These are phyloP conservation scores for Trichosurus vulpecula DNA, from an alignment of 2,797 vertebrate genomes.

Conservation along the genomic window DNA sequence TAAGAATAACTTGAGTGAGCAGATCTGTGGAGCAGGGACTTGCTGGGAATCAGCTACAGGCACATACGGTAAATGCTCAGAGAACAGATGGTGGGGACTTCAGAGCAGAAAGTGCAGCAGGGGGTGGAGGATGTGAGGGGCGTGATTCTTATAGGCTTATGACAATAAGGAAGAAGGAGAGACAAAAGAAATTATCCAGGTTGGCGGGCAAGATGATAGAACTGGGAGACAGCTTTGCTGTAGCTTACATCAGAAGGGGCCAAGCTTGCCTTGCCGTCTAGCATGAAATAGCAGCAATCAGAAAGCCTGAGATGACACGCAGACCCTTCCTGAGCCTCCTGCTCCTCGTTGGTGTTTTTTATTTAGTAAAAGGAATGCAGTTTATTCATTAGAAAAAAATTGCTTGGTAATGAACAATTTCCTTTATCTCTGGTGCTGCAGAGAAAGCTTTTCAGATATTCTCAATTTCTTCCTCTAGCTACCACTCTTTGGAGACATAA, in stretches of 20 bases:
- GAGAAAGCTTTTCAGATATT: neutral
- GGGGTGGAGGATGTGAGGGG: slow-evolving; percentile 13
- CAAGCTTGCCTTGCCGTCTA: slow-evolving; percentile 51
- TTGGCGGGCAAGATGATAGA: neutral
- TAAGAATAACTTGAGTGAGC: neutral
- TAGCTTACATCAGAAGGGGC: slow-evolving; percentile 54
- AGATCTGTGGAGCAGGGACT: slow-evolving; percentile 50
- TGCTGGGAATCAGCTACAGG: slow-evolving; percentile 56
- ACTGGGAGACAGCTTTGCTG: slow-evolving; percentile 1
- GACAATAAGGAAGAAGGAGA: slow-evolving; percentile 57
- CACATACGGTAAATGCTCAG: slow-evolving; percentile 6
- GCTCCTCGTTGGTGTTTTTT: neutral
- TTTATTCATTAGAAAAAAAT: neutral
- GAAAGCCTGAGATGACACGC: neutral
- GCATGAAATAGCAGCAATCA: slow-evolving; percentile 66
- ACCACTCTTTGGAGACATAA: neutral
- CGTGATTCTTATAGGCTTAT: slow-evolving; percentile 41
- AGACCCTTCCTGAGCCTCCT: slow-evolving; percentile 30
- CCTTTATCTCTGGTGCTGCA: neutral
- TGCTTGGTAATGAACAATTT: neutral
- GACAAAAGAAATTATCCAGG: slow-evolving; percentile 64
- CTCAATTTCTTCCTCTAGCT: neutral
- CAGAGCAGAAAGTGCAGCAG: slow-evolving; percentile 24
- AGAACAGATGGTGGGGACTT: slow-evolving; percentile 65
- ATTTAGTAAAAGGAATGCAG: neutral